Base-by-base conservation (phyloP, 1,140 invertebrate species). In the Aphaenogaster rudis region DNA sequence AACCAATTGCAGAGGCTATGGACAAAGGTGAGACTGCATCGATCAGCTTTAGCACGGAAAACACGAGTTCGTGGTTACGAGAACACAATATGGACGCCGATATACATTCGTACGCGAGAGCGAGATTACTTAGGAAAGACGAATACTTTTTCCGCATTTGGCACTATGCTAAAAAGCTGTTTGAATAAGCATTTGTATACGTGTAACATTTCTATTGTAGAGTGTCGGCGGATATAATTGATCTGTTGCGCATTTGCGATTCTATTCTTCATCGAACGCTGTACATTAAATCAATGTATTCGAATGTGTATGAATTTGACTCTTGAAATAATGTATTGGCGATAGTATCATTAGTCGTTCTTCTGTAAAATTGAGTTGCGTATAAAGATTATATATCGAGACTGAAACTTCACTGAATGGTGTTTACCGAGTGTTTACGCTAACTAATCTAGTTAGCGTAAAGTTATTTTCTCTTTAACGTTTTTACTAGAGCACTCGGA, bases 121-220 rank as follows among this genome's bases (percentile, higher is more conserved):
- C 97, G 59, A 97, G 97, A 74, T 96, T 99, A 21, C 96, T 98
- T 11, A 96, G 98, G 86, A 96, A 97, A 92, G 98, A 98, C 93
- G 98, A 99, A 96, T 99, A 99, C 96, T 99, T 99, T 97, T 99
- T 99, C 97, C 96, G 98, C 87, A 98, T 99, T 95, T 98, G 98
- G 98, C 97, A 97, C 94, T 98, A 98, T 91, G 97, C 98, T 74
- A 97, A 97, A 90, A 97, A 98, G 94, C 96, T 98, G 57, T 98
- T 98, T 95, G 97, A 97, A 95, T 97, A 96, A 96, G 93, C 94
- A 94, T 94, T 94, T 94, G 77, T 84, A 92, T 64, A 67, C 87
- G 87, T 91, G 66, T 87, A 88, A 71, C 54, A 61, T 59, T 72
- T 67, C 5, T 39, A 33, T 57, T 17, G 17, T 71, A 28, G 7